phyloP scores from a whole-genome alignment of 2,113 vertebrate species.

The Verasper variegatus region DNA sequence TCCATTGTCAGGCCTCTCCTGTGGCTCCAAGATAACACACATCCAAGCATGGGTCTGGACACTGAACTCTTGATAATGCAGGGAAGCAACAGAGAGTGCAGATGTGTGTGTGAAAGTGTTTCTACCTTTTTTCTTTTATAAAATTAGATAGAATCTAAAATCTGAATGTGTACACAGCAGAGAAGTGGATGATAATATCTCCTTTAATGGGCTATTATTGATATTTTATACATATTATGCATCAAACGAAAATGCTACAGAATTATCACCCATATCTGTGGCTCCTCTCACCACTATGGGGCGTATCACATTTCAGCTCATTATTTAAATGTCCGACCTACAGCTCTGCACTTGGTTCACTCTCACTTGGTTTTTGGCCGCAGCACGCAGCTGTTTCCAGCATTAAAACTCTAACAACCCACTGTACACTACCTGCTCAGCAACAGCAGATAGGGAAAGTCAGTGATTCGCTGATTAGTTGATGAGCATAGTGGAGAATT shows the following conservation, averaged over 20 bases:
- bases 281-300: background rate
- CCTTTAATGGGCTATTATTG: too few relatives aligned
- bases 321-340: background rate
- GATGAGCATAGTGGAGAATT: background rate
- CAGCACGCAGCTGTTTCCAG: background rate
- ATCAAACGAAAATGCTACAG: too few relatives aligned
- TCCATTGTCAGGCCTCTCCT: constrained; percentile 47
- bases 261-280: background rate
- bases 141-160: background rate
- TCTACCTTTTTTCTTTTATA: background rate
- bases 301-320: background rate
- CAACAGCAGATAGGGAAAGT: background rate
- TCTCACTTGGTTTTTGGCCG: background rate
- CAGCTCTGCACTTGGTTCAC: background rate
- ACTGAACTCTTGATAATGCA: constrained; percentile 45
- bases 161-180: background rate
- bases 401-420: background rate
- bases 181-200: too few relatives aligned
- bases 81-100: constrained; percentile 27
- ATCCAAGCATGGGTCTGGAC: constrained; percentile 24
- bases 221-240: too few relatives aligned
- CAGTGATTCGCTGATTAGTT: background rate
- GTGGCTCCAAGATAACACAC: constrained; percentile 65
- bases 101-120: constrained; percentile 7
- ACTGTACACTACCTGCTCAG: background rate